phyloP scores from a whole-genome alignment of 2,797 vertebrate species.

The Myotis daubentonii region DNA sequence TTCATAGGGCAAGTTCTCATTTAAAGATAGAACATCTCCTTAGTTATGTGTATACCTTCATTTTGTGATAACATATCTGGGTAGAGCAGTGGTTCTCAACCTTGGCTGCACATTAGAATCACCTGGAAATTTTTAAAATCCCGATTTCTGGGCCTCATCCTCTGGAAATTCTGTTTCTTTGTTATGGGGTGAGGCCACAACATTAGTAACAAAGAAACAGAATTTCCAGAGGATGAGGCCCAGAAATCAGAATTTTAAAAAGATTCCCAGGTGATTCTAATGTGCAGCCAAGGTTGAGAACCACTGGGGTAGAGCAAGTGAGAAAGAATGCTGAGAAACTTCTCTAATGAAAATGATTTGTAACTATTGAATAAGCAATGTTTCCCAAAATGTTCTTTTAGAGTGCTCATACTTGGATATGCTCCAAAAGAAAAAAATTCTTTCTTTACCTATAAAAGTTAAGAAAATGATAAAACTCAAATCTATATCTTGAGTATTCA shows the following conservation, averaged over 20 bases:
- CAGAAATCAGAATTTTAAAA: too few relatives aligned
- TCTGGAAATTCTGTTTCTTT: too few relatives aligned
- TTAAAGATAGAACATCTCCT: background rate
- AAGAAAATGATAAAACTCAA: conserved; percentile 14
- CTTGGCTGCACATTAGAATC: too few relatives aligned
- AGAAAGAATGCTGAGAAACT: background rate
- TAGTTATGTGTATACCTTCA: background rate
- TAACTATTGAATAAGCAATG: background rate
- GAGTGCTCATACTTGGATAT: background rate
- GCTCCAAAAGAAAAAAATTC: background rate
- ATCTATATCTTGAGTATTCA: background rate
- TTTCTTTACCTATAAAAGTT: background rate
- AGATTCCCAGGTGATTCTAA: too few relatives aligned
- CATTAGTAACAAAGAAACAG: too few relatives aligned
- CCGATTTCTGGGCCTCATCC: too few relatives aligned
- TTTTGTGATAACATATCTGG: background rate
- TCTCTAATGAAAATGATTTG: background rate
- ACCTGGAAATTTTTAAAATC: too few relatives aligned
- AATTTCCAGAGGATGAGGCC: too few relatives aligned
- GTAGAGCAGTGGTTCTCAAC: background rate
- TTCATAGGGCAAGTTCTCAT: background rate
- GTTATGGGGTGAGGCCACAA: too few relatives aligned
- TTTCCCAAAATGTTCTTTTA: background rate
- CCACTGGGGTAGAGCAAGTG: background rate
- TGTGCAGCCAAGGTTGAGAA: too few relatives aligned